Evolutionary conservation across 2,113 vertebrate genomes (phyloP).

Genomic region (Podarcis raffonei): DNA sequence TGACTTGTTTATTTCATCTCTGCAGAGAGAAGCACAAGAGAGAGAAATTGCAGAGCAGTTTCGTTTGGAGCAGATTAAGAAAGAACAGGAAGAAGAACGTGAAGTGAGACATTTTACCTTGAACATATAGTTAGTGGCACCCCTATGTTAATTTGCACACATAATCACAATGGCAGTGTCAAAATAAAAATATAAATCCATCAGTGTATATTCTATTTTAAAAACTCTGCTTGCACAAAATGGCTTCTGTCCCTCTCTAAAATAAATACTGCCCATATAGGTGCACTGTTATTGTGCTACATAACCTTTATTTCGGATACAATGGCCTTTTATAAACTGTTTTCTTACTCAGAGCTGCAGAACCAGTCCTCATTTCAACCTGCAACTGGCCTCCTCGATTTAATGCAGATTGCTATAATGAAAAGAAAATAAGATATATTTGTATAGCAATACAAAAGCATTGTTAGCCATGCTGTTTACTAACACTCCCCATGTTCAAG

Average conservation of each 20-base stretch:
- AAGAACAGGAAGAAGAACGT: constrained; percentile 96
- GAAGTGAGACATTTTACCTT: constrained; percentile 80
- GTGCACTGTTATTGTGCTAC: constrained; percentile 50
- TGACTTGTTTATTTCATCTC: constrained; percentile 51
- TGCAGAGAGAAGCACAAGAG: constrained; percentile 95
- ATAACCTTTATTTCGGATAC: constrained; percentile 38
- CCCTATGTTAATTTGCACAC: not conserved
- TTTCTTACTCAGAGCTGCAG: constrained; percentile 53
- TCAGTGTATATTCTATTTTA: not conserved
- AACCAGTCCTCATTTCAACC: constrained; percentile 53
- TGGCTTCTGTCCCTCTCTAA: constrained; percentile 42
- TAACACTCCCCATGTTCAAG: constrained; percentile 69
- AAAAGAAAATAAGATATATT: constrained; percentile 72
- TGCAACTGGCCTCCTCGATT: constrained; percentile 58
- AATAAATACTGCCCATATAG: constrained; percentile 38
- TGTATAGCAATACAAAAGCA: constrained; percentile 74
- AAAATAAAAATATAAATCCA: not conserved
- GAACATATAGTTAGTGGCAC: not conserved
- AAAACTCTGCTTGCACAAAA: not conserved
- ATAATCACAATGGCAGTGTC: not conserved
- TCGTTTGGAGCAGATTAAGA: constrained; percentile 92
- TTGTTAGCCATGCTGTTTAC: constrained; percentile 78
- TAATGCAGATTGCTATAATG: constrained; percentile 66
- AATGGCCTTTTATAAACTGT: constrained; percentile 61
- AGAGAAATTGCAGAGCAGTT: constrained; percentile 96